Evolutionary conservation across 2,888 invertebrate species (phyloP).

Genomic region (Andrena marginata): DNA sequence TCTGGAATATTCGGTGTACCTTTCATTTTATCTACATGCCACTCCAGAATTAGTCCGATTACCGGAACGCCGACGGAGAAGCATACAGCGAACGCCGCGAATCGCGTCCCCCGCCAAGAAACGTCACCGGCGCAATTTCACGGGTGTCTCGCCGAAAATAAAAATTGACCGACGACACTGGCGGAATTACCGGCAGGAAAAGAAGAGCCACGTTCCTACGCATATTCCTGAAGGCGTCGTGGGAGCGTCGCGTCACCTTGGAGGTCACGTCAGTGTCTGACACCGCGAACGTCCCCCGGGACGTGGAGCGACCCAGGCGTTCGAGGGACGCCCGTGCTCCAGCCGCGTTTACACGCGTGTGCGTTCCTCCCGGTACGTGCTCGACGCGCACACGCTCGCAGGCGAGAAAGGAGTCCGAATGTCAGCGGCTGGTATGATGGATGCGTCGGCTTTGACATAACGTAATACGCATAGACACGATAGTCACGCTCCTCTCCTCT

Average conservation of each 20-base stretch:
- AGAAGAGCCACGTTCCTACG: constrained; percentile 37
- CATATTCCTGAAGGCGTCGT: constrained; percentile 64
- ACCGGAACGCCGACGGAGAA: too few relatives aligned
- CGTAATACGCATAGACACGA: constrained; percentile 75
- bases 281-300: constrained; percentile 69
- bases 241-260: constrained; percentile 60
- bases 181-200: constrained; percentile 49
- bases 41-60: neutral
- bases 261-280: constrained; percentile 73
- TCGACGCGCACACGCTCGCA: neutral
- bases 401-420: constrained; percentile 54
- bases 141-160: neutral
- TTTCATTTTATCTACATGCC: neutral
- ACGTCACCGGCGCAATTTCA: neutral
- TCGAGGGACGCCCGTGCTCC: constrained; percentile 53
- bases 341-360: constrained; percentile 24
- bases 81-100: neutral
- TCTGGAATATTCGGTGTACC: neutral
- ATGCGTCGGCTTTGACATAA: constrained; percentile 80
- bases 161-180: constrained; percentile 32
- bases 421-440: constrained; percentile 76
- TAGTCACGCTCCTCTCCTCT: constrained; percentile 47
- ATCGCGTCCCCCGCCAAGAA: neutral
- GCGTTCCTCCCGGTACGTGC: neutral
- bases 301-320: constrained; percentile 60